phyloP scores from a whole-genome alignment of 1,140 invertebrate species.

The Pachypsylla venusta region DNA sequence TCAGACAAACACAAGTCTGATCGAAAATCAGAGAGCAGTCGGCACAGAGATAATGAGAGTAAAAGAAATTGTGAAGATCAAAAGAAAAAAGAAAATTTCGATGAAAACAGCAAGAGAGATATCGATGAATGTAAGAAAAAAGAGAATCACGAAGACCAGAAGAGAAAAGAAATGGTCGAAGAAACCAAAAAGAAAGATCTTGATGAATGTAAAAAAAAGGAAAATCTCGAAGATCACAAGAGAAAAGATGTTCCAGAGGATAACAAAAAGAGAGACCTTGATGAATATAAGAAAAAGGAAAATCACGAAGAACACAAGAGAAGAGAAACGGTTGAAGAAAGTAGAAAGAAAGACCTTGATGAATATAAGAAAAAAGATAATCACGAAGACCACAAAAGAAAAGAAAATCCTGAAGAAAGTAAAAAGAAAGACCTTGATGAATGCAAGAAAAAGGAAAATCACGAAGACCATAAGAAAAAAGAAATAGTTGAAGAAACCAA shows the following conservation, averaged over 20 bases:
- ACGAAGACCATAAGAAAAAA: constrained; percentile 19
- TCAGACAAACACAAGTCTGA: constrained; percentile 7
- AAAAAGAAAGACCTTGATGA: constrained; percentile 7
- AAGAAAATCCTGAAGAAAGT: constrained; percentile 14
- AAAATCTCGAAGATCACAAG: neutral
- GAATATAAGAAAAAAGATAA: constrained; percentile 14
- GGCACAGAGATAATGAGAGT: constrained; percentile 15
- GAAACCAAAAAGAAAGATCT: constrained; percentile 10
- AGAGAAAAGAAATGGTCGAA: constrained; percentile 8
- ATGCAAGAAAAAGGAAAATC: constrained; percentile 9
- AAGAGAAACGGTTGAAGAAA: too few relatives aligned
- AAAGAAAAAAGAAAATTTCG: constrained; percentile 20
- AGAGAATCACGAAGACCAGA: constrained; percentile 6
- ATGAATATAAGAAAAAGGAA: constrained; percentile 14
- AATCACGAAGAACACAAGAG: constrained; percentile 19
- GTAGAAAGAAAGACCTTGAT: constrained; percentile 14
- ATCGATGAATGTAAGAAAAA: constrained; percentile 16
- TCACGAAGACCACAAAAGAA: constrained; percentile 1
- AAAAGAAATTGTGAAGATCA: constrained; percentile 20
- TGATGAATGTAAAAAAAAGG: constrained; percentile 12
- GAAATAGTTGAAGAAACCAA: constrained; percentile 24
- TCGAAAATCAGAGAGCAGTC: too few relatives aligned
- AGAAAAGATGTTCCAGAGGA: neutral
- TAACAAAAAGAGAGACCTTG: constrained; percentile 13
- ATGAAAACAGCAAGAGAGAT: constrained; percentile 17